Base-by-base conservation (phyloP, 1,140 invertebrate genomes). In the Drosophila biarmipes region DNA sequence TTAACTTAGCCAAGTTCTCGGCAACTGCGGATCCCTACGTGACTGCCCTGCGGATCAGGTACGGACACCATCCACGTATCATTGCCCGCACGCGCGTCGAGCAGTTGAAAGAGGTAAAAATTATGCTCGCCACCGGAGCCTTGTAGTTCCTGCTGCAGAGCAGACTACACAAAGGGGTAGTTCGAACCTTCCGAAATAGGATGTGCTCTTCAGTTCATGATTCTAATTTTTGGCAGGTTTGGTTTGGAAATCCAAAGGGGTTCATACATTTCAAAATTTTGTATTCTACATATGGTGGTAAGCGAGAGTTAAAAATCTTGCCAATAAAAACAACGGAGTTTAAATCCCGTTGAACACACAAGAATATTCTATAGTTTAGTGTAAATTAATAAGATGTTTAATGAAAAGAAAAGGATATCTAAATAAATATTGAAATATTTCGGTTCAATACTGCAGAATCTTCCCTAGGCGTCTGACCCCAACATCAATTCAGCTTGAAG, bases 101-200 rank as follows among this genome's bases (percentile, higher is more conserved):
- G 51, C 63, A 78, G 82, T 75, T 78, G 74, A 82, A 82, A 86
- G 80, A 63, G 64, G 78, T 81, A 67, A 64, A 79, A 84, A 84
- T 76, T 59, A 75, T 84, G 75, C 62, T 43, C 31, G 27, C 31
- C 53, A 19, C 19, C 10, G 40, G 42, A 24, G 24, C 31, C 29
- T 57, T 37, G 61, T 21, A 21, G 29, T 58, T 67, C 0, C 35
- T 17, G 14, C 35, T 14, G n/a, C 24, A 15, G 24, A 15, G 38
- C 31, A 43, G 40, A 46, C 66, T 21, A 15, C 21, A 61, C 12
- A 8, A 38, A 17, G 12, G 72, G 59, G 52, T 66, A 10, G 72
- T 29, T 55, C 24, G 4, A 61, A 21, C 15, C 11, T 15, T 42
- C 15, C 4, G 4, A 19, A 42, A 4, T 19, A 6, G 37, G 29